Evolutionary conservation across 1,140 invertebrate genomes (phyloP).

Genomic region (Formica selysi): DNA sequence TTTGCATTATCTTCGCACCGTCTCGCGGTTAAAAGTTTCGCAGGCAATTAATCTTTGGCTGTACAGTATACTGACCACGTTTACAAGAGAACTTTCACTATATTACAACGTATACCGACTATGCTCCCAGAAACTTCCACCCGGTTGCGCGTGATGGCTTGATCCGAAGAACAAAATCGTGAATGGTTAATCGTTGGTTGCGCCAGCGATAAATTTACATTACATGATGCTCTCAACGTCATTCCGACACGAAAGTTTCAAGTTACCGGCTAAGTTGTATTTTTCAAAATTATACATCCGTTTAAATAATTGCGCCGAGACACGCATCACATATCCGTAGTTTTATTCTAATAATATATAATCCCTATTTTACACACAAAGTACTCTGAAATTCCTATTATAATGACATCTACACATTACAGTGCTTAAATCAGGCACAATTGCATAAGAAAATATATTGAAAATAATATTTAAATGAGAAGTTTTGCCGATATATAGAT

Average conservation of each 20-base stretch:
- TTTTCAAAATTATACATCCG: conserved; percentile 47
- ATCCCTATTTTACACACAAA: background rate
- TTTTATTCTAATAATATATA: conserved; percentile 20
- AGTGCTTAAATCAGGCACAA: background rate
- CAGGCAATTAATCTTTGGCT: conserved; percentile 62
- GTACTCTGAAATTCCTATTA: background rate
- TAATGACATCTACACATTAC: background rate
- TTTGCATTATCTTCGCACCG: conserved; percentile 34
- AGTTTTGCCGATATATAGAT: background rate
- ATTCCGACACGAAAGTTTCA: conserved; percentile 58
- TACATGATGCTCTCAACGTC: conserved; percentile 53
- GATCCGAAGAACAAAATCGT: conserved; percentile 74
- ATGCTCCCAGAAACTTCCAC: conserved; percentile 58
- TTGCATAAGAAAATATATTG: background rate
- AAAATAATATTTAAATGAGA: background rate
- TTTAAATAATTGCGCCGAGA: conserved; percentile 44
- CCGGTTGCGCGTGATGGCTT: conserved; percentile 62
- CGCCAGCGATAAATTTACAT: conserved; percentile 57
- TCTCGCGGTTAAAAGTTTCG: conserved; percentile 65
- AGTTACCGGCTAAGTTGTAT: conserved; percentile 41
- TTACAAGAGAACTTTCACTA: conserved; percentile 62
- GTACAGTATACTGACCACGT: conserved; percentile 58
- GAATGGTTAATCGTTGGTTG: conserved; percentile 75
- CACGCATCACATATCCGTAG: conserved; percentile 32
- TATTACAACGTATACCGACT: conserved; percentile 58